These are phyloP conservation scores for Himalopsyche japonica DNA, from an alignment of 2,888 invertebrate species.

Conservation along the genomic window DNA sequence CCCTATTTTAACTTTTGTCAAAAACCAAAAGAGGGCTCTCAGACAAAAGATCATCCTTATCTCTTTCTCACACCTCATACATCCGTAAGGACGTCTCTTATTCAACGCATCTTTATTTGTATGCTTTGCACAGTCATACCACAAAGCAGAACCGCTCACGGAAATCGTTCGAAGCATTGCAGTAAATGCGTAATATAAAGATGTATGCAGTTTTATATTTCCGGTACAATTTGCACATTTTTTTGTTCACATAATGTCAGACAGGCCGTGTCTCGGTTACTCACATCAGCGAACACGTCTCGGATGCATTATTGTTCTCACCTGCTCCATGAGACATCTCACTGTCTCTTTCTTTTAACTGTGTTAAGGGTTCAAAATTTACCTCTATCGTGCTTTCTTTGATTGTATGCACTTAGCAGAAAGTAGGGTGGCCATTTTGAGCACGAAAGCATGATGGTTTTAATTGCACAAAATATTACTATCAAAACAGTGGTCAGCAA, in stretches of 20 bases:
- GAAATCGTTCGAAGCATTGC: not conserved
- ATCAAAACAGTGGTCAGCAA: too few species aligned
- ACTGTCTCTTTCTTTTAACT: not conserved
- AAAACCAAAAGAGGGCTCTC: conserved; percentile 18
- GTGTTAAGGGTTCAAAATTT: not conserved
- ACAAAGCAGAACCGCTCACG: not conserved
- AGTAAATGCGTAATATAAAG: too few species aligned
- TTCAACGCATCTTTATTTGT: not conserved
- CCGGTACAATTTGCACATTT: not conserved
- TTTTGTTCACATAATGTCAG: not conserved
- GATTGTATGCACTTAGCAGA: not conserved
- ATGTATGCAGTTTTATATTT: not conserved
- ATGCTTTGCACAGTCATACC: not conserved
- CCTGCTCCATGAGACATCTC: not conserved
- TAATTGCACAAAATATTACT: too few species aligned
- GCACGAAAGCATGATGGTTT: too few species aligned
- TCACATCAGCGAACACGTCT: not conserved
- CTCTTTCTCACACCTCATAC: conserved; percentile 32
- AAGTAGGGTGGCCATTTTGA: not conserved
- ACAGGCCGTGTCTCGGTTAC: not conserved
- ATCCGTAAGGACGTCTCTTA: not conserved
- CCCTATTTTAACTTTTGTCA: not conserved
- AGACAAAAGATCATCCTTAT: conserved; percentile 29
- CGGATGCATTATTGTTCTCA: not conserved
- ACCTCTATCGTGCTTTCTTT: not conserved